These are phyloP conservation scores for Camelus bactrianus DNA, from an alignment of 2,113 vertebrate species.

Conservation along the genomic window DNA sequence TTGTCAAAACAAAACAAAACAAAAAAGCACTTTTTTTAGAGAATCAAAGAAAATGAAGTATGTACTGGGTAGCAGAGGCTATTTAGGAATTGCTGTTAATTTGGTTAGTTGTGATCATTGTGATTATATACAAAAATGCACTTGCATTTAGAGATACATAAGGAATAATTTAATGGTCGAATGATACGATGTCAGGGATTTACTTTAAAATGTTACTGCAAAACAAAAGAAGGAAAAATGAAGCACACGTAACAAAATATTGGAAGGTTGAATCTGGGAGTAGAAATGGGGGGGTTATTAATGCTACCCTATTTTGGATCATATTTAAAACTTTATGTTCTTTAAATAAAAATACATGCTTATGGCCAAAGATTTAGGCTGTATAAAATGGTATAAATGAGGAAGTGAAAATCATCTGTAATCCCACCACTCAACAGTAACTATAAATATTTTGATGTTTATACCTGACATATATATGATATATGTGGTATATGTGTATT, in stretches of 20 bases:
- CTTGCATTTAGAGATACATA: slow-evolving; percentile 42
- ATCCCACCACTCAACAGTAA: neutral
- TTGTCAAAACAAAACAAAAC: neutral
- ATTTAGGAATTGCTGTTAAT: slow-evolving; percentile 35
- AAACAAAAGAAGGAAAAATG: neutral
- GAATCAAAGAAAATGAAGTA: slow-evolving; percentile 20
- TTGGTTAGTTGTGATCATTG: slow-evolving; percentile 42
- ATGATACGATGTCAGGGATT: neutral
- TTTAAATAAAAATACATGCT: neutral
- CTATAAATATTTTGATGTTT: slow-evolving; percentile 44
- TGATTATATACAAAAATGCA: neutral
- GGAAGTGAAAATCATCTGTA: neutral
- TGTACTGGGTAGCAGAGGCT: neutral
- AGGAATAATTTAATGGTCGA: slow-evolving; percentile 29
- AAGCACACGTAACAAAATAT: neutral
- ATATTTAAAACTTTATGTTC: slow-evolving; percentile 22
- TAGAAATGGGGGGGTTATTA: neutral
- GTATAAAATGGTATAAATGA: slow-evolving; percentile 26
- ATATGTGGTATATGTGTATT: neutral
- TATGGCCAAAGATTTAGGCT: slow-evolving; percentile 12
- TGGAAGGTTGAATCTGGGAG: slow-evolving; percentile 4
- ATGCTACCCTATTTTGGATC: slow-evolving; percentile 12
- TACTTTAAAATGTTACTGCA: slow-evolving; percentile 24
- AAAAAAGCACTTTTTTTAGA: neutral
- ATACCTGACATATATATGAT: neutral